These are phyloP conservation scores for Liodrosophila aerea DNA, from an alignment of 2,888 invertebrate species.

Conservation along the genomic window DNA sequence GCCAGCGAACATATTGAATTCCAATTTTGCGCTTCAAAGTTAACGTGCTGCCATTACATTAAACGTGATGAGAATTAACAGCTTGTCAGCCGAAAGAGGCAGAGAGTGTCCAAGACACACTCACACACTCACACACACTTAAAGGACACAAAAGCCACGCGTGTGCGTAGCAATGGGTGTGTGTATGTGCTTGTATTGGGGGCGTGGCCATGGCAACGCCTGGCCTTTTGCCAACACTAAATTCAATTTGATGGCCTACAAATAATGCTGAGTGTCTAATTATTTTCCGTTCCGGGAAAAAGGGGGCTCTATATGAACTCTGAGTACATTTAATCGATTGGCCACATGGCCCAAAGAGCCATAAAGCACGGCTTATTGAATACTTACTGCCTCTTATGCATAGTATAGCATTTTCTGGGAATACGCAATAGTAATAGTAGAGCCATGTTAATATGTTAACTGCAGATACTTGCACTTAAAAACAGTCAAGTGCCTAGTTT, in stretches of 20 bases:
- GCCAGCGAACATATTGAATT: slow-evolving; percentile 72
- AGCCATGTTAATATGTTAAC: background rate
- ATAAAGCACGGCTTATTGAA: slow-evolving; percentile 52
- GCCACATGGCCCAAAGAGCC: slow-evolving; percentile 7
- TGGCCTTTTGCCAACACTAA: slow-evolving; percentile 58
- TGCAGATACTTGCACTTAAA: background rate
- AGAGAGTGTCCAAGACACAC: slow-evolving; percentile 32
- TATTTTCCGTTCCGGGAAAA: slow-evolving; percentile 53
- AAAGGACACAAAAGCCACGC: slow-evolving; percentile 29
- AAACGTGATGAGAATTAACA: slow-evolving; percentile 77
- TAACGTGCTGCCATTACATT: slow-evolving; percentile 75
- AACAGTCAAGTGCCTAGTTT: slow-evolving; percentile 5
- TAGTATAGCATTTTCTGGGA: no score
- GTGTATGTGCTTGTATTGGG: slow-evolving; percentile 16
- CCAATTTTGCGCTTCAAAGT: slow-evolving; percentile 73
- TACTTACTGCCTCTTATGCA: slow-evolving; percentile 50
- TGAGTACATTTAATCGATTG: slow-evolving; percentile 30
- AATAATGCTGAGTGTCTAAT: slow-evolving; percentile 77
- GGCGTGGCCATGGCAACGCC: slow-evolving; percentile 57
- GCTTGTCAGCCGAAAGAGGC: slow-evolving; percentile 46
- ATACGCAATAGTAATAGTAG: slow-evolving; percentile 10
- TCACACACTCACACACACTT: slow-evolving; percentile 12
- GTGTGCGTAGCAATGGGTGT: slow-evolving; percentile 17
- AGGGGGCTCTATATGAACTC: background rate
- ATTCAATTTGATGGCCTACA: slow-evolving; percentile 76